Conservation (phyloP, 2,888 invertebrate genomes). For the Phaonia tiefii region DNA sequence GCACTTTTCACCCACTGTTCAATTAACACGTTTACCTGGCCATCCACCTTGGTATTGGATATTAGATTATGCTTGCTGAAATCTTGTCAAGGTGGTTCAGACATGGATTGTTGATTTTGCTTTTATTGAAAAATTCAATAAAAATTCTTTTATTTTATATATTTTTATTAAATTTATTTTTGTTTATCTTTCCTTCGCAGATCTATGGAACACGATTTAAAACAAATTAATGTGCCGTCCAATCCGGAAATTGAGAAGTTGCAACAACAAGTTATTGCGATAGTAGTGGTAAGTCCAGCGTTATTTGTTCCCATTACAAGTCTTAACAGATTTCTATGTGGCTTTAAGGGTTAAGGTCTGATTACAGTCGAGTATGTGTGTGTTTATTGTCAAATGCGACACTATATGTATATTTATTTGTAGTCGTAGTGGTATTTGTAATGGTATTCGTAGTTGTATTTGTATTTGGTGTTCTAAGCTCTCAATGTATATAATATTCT, state of each 20-base stretch:
- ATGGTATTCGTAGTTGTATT: not conserved
- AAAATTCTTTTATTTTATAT: not conserved
- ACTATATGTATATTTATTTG: no score
- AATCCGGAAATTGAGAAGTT: conserved; percentile 79
- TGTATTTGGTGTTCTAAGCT: not conserved
- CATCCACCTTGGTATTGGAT: not conserved
- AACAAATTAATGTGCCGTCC: conserved; percentile 78
- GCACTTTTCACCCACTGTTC: no score
- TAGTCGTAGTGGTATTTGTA: no score
- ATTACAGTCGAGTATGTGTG: not conserved
- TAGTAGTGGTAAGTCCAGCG: conserved; percentile 78
- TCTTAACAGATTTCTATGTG: not conserved
- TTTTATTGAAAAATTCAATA: conserved; percentile 4
- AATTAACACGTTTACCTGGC: no score
- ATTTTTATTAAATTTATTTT: conserved; percentile 9
- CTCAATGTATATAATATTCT: no score
- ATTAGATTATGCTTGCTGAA: no score
- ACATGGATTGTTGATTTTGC: conserved; percentile 3
- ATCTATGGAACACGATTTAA: conserved; percentile 79
- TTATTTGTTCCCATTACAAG: not conserved
- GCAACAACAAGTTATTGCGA: conserved; percentile 79
- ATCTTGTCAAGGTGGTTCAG: not conserved
- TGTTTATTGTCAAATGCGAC: no score
- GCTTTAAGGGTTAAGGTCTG: not conserved
- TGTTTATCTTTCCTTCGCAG: conserved; percentile 69